Conservation (phyloP, 2,113 vertebrate genomes). For the Trochalopteron elliotii region DNA sequence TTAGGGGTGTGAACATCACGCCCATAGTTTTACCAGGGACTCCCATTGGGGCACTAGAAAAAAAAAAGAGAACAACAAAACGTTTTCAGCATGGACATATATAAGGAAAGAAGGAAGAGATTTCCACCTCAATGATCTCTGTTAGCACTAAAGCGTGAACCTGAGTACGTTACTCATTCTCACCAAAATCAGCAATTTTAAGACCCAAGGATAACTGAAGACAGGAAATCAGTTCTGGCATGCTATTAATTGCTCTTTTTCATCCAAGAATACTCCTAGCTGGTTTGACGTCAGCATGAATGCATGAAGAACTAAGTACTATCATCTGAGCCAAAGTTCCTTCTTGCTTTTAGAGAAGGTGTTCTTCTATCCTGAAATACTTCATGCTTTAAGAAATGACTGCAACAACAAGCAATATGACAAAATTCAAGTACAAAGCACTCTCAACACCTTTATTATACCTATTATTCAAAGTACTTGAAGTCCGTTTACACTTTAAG, state of each 20-base stretch:
- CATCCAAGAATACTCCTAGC: neutral
- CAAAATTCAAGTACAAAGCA: neutral
- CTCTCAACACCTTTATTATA: neutral
- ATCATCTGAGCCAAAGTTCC: neutral
- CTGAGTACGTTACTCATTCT: neutral
- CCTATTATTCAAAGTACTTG: neutral
- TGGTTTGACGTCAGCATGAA: neutral
- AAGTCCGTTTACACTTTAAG: neutral
- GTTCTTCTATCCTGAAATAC: neutral
- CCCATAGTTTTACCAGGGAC: constrained; percentile 95
- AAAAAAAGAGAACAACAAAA: neutral
- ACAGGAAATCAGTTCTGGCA: neutral
- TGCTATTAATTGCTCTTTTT: neutral
- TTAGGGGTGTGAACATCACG: constrained; percentile 96
- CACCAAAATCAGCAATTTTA: neutral
- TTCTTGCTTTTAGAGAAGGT: neutral
- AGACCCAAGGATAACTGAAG: neutral
- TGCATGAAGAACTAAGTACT: neutral
- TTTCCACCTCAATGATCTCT: neutral
- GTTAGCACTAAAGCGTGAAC: neutral
- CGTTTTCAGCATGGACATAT: neutral
- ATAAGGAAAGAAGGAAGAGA: neutral
- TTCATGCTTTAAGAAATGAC: neutral
- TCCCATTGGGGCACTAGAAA: constrained; percentile 91
- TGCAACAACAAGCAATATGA: neutral